Evolutionary conservation across 2,888 invertebrate genomes (phyloP).

Genomic region (Perizoma flavofasciatum): DNA sequence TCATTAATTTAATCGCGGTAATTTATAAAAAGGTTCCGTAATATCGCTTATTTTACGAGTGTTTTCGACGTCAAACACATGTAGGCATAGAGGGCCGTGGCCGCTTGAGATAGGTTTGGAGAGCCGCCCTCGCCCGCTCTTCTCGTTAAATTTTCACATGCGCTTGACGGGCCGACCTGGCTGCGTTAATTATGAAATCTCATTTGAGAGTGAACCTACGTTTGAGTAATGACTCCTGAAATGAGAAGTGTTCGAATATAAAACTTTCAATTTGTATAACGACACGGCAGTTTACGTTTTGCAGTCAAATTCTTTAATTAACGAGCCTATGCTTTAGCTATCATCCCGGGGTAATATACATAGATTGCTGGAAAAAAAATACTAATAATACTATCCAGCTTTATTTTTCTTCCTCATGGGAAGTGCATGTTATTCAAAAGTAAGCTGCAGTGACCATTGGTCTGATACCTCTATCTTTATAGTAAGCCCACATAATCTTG

Average conservation of each 20-base stretch:
- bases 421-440: too few relatives aligned
- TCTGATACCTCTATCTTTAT: slow-evolving; percentile 32
- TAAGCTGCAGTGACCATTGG: too few relatives aligned
- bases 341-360: background rate
- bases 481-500: slow-evolving; percentile 62
- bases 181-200: slow-evolving; percentile 83
- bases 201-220: slow-evolving; percentile 77
- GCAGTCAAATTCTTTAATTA: slow-evolving; percentile 32
- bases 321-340: slow-evolving; percentile 8
- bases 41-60: slow-evolving; percentile 52
- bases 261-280: slow-evolving; percentile 66
- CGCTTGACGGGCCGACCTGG: slow-evolving; percentile 79
- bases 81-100: slow-evolving; percentile 50
- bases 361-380: too few relatives aligned
- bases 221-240: slow-evolving; percentile 77
- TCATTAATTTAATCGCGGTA: slow-evolving; percentile 50
- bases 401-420: too few relatives aligned
- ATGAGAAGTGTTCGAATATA: slow-evolving; percentile 66
- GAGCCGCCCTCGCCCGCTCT: slow-evolving; percentile 55
- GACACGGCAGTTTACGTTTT: slow-evolving; percentile 38
- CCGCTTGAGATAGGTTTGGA: slow-evolving; percentile 68
- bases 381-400: too few relatives aligned
- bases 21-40: slow-evolving; percentile 48
- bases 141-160: slow-evolving; percentile 83
- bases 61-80: slow-evolving; percentile 63